Conservation (phyloP, 2,113 vertebrate genomes). For the Tiliqua scincoides region DNA sequence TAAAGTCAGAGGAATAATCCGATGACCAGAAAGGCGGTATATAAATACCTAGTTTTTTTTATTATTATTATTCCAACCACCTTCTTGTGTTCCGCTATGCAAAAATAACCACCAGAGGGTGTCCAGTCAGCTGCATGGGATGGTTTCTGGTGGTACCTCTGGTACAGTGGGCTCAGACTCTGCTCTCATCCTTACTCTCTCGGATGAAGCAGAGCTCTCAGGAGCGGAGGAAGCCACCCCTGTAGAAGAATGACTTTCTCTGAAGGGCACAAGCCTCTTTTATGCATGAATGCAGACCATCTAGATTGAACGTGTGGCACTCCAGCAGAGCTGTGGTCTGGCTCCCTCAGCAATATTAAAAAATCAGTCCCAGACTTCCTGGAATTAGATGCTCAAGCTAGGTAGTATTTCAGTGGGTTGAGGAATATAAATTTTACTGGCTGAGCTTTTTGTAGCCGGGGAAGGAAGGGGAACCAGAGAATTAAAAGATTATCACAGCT, state of each 20-base stretch:
- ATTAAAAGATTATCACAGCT: neutral
- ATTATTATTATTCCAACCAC: neutral
- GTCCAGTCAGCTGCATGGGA: neutral
- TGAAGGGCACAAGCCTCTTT: conserved; percentile 59
- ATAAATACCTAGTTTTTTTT: too few relatives aligned
- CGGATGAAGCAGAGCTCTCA: neutral
- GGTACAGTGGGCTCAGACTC: accelerated
- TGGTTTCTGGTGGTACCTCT: accelerated
- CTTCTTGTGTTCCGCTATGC: neutral
- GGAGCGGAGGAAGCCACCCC: conserved; percentile 9
- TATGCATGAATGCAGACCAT: conserved; percentile 47
- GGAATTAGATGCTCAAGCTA: accelerated
- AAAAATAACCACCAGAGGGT: neutral
- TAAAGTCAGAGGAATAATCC: too few relatives aligned
- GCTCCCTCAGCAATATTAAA: neutral
- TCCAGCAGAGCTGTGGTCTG: conserved; percentile 19
- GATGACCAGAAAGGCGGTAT: too few relatives aligned
- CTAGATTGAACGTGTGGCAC: conserved; percentile 19
- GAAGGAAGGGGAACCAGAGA: neutral
- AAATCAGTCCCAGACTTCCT: neutral
- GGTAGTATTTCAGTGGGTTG: accelerated
- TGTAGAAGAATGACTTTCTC: conserved; percentile 54
- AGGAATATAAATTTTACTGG: accelerated
- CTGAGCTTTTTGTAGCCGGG: accelerated
- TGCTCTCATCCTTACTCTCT: neutral